Conservation (phyloP, 2,797 vertebrate genomes). For the Threskiornis aethiopicus region DNA sequence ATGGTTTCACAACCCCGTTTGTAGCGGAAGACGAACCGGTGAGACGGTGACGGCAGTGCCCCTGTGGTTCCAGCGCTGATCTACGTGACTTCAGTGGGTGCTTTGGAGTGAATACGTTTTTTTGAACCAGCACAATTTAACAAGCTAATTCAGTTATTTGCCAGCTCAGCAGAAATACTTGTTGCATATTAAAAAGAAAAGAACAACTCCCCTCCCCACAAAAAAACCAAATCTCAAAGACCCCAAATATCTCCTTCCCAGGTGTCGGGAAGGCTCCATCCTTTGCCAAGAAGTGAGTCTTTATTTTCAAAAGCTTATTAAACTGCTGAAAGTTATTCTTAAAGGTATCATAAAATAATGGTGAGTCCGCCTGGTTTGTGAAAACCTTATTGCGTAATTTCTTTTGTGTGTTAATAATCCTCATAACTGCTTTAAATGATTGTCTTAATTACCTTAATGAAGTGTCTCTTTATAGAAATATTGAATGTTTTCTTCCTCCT, state of each 20-base stretch:
- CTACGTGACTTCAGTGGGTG: fast-evolving
- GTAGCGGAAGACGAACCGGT: fast-evolving
- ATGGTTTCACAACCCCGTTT: fast-evolving
- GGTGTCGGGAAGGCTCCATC: background rate
- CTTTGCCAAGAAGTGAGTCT: background rate
- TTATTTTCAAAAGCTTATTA: background rate
- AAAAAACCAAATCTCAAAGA: background rate
- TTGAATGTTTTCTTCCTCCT: background rate
- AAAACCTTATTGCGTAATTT: background rate
- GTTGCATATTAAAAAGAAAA: background rate
- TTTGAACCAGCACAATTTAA: background rate
- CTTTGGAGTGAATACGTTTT: background rate
- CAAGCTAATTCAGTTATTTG: background rate
- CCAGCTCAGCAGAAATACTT: background rate
- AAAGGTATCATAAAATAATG: background rate
- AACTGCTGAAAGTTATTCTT: background rate
- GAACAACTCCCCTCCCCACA: too few species aligned
- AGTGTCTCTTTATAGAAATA: slow-evolving; percentile 5
- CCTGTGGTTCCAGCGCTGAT: fast-evolving
- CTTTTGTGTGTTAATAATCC: slow-evolving; percentile 29
- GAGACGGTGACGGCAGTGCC: fast-evolving
- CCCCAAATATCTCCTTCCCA: fast-evolving
- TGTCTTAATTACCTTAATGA: slow-evolving; percentile 50
- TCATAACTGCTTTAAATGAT: background rate
- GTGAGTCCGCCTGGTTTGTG: background rate